phyloP scores from a whole-genome alignment of 1,140 invertebrate species.

The Calephelis virginiensis region DNA sequence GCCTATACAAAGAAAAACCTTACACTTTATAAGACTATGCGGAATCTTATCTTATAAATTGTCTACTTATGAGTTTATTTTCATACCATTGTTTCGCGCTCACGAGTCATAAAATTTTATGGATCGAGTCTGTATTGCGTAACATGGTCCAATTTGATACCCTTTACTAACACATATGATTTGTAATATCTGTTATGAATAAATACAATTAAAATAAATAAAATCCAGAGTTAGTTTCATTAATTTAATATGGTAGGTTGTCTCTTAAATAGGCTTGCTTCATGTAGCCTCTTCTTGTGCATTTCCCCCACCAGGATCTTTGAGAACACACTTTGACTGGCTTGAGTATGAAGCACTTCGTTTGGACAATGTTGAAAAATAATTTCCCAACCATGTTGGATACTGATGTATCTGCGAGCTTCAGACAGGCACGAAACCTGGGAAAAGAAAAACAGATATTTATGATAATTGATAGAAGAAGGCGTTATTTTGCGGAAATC shows the following conservation, averaged over 20 bases:
- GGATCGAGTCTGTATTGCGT: too few relatives aligned
- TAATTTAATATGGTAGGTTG: slow-evolving; percentile 77
- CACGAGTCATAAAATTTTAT: too few relatives aligned
- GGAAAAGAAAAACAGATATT: slow-evolving; percentile 42
- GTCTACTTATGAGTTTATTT: too few relatives aligned
- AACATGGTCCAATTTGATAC: too few relatives aligned
- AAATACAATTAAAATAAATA: slow-evolving; percentile 8
- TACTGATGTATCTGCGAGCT: slow-evolving; percentile 89
- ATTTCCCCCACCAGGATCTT: slow-evolving; percentile 91
- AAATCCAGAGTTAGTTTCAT: slow-evolving; percentile 2
- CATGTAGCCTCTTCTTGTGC: slow-evolving; percentile 82
- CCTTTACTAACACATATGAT: too few relatives aligned
- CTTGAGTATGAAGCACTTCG: slow-evolving; percentile 93
- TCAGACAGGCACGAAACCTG: slow-evolving; percentile 95
- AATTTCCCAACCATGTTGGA: slow-evolving; percentile 94
- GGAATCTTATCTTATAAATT: too few relatives aligned
- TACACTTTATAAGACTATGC: too few relatives aligned
- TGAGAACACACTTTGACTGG: slow-evolving; percentile 86
- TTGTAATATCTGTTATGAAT: neutral
- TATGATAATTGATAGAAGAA: neutral
- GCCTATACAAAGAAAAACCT: too few relatives aligned
- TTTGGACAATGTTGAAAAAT: slow-evolving; percentile 96
- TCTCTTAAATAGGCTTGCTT: slow-evolving; percentile 88
- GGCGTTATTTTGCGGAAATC: too few relatives aligned
- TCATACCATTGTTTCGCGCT: too few relatives aligned